phyloP scores from a whole-genome alignment of 2,797 vertebrate species.

The Peromyscus melanophrys region DNA sequence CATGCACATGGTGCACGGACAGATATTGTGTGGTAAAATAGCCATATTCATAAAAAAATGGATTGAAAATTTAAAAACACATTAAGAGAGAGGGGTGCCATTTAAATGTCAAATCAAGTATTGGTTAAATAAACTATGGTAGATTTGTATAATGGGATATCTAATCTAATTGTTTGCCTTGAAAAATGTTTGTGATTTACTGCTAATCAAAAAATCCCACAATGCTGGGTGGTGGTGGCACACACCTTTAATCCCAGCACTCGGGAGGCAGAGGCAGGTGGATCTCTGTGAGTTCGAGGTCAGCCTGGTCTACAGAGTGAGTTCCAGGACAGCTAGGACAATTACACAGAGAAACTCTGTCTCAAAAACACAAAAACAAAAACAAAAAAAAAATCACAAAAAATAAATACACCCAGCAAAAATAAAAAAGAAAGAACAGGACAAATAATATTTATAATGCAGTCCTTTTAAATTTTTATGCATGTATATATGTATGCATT shows the following conservation, averaged over 20 bases:
- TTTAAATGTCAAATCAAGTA: slow-evolving; percentile 55
- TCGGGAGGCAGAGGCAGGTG: no score
- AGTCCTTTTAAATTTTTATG: background rate
- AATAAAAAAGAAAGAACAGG: background rate
- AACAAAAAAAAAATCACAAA: background rate
- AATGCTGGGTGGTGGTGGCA: background rate
- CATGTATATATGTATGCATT: background rate
- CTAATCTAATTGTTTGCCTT: background rate
- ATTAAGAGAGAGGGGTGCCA: background rate
- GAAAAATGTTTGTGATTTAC: slow-evolving; percentile 46
- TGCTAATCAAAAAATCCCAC: background rate
- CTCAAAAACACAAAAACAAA: no score
- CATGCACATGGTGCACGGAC: background rate
- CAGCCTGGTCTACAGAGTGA: no score
- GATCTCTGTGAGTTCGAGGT: no score
- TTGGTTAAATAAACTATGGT: slow-evolving; percentile 50
- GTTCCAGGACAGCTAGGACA: no score
- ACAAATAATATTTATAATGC: background rate
- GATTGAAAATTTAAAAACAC: background rate
- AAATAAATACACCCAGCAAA: background rate
- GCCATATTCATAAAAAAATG: background rate
- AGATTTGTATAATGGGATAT: background rate
- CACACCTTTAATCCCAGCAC: no score
- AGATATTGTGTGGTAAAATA: background rate
- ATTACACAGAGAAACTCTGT: no score